Evolutionary conservation across 2,888 invertebrate genomes (phyloP), one percentile per base, ranked within the genome.

Genomic region (Sceliomorpha sp.): DNA sequence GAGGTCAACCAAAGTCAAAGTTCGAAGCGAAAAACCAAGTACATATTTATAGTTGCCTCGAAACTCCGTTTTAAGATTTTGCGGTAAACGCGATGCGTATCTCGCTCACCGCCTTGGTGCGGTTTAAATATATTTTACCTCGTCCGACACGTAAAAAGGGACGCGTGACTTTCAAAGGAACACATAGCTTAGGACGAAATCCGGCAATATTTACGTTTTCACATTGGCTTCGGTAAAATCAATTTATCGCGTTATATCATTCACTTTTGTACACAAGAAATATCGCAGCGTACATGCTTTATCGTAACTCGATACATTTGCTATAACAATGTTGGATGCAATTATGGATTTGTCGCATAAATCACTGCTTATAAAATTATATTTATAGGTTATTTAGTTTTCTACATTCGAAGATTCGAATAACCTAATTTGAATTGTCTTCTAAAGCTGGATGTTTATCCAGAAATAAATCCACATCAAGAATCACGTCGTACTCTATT

Each of bases 91-190:
- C 40, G 51, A n/a, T n/a, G 42, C 47, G 40, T 48, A 60, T 60
- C 55, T 55, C 42, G 55, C 59, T 67, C 60, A 60, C 53, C 45
- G 42, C 40, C 36, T 66, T 59, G 20, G 2, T 20, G n/a, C n/a
- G 58, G 39, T 53, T 48, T 59, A 60, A 67, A 60, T 50, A 67
- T 53, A 67, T 59, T 55, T 67, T 48, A 29, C 44, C 34, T 45
- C 45, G 29, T 36, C 59, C 39, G 53, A 15, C 40, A 20, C 58
- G 27, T 47, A 48, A 60, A 58, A 55, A 53, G 36, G 31, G 55
- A 47, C 47, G 59, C 67, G 67, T 67, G 67, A 67, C 67, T 60
- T 59, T 44, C 42, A 42, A 42, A 55, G 44, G 53, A 37, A 59
- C 37, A 29, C 42, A 55, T 59, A 29, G 59, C 59, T 67, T 67